These are phyloP conservation scores for Marmota monax DNA, from an alignment of 2,113 vertebrate species.

Conservation along the genomic window DNA sequence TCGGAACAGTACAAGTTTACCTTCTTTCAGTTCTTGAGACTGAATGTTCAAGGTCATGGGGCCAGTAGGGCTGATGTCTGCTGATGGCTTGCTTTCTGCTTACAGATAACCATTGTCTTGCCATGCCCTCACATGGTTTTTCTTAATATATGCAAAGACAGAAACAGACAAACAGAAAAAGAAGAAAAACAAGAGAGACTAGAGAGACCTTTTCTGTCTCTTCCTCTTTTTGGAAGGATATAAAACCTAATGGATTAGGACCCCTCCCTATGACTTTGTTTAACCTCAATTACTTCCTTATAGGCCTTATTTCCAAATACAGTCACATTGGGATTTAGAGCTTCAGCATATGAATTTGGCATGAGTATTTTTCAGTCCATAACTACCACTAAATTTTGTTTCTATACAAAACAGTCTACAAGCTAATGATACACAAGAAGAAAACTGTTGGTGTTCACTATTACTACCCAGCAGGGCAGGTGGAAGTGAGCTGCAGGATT, in stretches of 20 bases:
- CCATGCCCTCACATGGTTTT: background rate
- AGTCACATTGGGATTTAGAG: background rate
- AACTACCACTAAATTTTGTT: background rate
- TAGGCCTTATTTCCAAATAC: background rate
- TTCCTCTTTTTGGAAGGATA: background rate
- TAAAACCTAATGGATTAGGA: background rate
- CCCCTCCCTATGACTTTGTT: background rate
- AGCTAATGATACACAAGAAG: background rate
- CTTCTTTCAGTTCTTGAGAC: background rate
- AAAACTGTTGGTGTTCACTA: background rate
- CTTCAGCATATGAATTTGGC: background rate
- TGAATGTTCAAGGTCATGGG: background rate
- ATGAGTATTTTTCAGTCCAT: background rate
- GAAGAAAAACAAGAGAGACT: background rate
- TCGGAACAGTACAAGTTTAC: background rate
- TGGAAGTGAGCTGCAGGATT: background rate
- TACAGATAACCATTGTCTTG: background rate
- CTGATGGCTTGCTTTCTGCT: background rate
- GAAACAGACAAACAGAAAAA: background rate
- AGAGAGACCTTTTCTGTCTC: background rate
- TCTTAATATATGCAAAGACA: accelerated
- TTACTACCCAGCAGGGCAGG: background rate
- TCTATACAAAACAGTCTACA: background rate
- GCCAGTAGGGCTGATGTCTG: background rate
- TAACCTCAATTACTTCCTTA: background rate